Percentiles rank a stretch among this genome's conserved stretches.
phyloP scores from a whole-genome alignment of 1,140 invertebrate genomes.

The Trigoniulus corallinus region DNA sequence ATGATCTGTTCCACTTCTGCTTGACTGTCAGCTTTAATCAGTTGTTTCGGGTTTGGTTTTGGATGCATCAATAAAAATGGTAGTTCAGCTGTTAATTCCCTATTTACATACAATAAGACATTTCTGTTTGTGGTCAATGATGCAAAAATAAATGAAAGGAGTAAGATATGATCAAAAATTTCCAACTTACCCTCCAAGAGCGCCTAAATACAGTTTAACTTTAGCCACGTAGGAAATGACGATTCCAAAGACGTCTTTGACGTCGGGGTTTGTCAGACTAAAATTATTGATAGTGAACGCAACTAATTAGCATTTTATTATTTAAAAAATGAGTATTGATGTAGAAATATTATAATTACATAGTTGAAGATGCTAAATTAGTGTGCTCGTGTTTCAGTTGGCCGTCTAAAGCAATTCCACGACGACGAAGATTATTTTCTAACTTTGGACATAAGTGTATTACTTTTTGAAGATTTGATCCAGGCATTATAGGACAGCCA shows the following conservation, averaged over 20 bases:
- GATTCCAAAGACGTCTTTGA: conserved; percentile 79
- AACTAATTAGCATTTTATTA: conserved; percentile 1
- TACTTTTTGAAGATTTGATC: conserved; percentile 80
- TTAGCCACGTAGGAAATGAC: conserved; percentile 81
- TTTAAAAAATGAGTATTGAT: conserved; percentile 2
- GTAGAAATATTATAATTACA: conserved; percentile 41
- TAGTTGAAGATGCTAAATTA: conserved; percentile 88
- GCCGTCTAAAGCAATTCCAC: conserved; percentile 89
- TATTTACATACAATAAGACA: conserved; percentile 15
- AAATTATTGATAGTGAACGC: too few species aligned
- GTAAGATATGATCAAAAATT: background rate
- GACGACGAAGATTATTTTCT: conserved; percentile 63
- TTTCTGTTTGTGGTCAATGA: too few species aligned
- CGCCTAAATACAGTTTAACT: conserved; percentile 87
- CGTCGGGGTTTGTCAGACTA: conserved; percentile 57
- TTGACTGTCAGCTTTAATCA: conserved; percentile 18
- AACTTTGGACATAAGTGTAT: conserved; percentile 68
- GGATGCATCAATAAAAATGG: conserved; percentile 96
- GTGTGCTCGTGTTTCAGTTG: conserved; percentile 74
- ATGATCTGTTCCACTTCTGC: conserved; percentile 16
- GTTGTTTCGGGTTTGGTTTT: conserved; percentile 33
- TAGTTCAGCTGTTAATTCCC: conserved; percentile 84
- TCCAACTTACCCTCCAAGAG: conserved; percentile 56
- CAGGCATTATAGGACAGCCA: conserved; percentile 87
- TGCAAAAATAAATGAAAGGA: background rate